Evolutionary conservation across 2,113 vertebrate species (phyloP).

Genomic region (Onychostoma macrolepis): DNA sequence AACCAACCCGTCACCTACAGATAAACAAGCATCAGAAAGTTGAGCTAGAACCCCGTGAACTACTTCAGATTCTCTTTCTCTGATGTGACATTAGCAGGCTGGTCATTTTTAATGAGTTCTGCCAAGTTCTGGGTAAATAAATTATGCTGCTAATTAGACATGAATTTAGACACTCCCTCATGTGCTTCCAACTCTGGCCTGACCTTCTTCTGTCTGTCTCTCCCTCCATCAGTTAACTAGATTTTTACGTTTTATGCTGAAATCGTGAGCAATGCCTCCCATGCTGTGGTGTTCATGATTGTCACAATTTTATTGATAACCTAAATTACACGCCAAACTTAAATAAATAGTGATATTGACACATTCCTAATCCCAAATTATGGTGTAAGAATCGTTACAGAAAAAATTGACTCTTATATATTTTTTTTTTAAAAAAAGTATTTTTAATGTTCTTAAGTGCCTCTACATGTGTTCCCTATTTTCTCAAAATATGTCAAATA

Average conservation of each 20-base stretch:
- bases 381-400: neutral
- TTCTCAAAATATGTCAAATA: too few species aligned
- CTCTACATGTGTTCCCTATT: too few species aligned
- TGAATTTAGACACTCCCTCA: slow-evolving; percentile 50
- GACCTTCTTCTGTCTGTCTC: slow-evolving; percentile 56
- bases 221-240: neutral
- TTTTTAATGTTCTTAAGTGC: too few species aligned
- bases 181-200: slow-evolving; percentile 48
- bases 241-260: slow-evolving; percentile 4
- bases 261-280: neutral
- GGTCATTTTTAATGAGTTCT: slow-evolving; percentile 59
- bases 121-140: slow-evolving; percentile 55
- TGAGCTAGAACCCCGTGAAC: slow-evolving; percentile 21
- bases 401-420: neutral
- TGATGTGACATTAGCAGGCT: slow-evolving; percentile 48
- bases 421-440: neutral
- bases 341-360: neutral
- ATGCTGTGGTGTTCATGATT: neutral
- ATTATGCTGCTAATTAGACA: slow-evolving; percentile 58
- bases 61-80: slow-evolving; percentile 15
- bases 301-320: neutral
- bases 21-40: slow-evolving; percentile 39
- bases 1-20: slow-evolving; percentile 41
- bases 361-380: neutral
- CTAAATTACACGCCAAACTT: neutral